Base-by-base conservation (phyloP, 2,797 vertebrate species). In the Mastacembelus armatus region DNA sequence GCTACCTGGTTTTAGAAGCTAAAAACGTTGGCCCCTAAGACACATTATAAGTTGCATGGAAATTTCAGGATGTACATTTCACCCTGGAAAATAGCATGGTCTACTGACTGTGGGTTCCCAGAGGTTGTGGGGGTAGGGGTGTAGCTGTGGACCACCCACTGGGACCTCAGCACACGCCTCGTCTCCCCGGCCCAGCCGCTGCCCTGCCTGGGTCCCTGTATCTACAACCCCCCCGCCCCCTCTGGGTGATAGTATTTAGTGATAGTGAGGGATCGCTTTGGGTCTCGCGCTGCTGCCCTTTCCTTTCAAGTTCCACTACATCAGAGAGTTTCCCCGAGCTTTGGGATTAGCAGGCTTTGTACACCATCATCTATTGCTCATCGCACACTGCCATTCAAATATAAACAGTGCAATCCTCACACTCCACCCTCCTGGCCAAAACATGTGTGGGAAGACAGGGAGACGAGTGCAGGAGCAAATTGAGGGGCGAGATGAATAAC, bases 331-430 rank as follows among this genome's bases (percentile, higher is more conserved):
- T 74, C 61, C 73, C 77, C 78, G 72, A 84, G 74, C 77, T 72
- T 74, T 15, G 65, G 89, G 88, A 93, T 92, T 76, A 91, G 66
- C 83, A 59, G 85, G 49, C 87, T 90, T 91, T 88, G 91, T 92
- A 88, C 88, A 88, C 81, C 84, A 89, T 81, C 85, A 85, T 87
- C 88, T 89, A 92, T 85, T 88, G 91, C 87, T 92, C 90, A 92
- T 91, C 81, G 80, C 89, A 84, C 83, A 77, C 91, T 85, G 89
- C 86, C 92, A 90, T 76, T 86, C 51, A 59, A 88, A 90, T 63
- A 75, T 93, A 94, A 94, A 93, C 92, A 93, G 81, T 80, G 80
- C 63, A 66, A 87, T 85, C 87, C 88, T 90, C 88, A 89, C 90
- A 91, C 90, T 80, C 85, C 73, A 60, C 80, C 84, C 77, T 74